Base-by-base conservation (phyloP, 2,113 vertebrate species). In the Hippocampus zosterae region DNA sequence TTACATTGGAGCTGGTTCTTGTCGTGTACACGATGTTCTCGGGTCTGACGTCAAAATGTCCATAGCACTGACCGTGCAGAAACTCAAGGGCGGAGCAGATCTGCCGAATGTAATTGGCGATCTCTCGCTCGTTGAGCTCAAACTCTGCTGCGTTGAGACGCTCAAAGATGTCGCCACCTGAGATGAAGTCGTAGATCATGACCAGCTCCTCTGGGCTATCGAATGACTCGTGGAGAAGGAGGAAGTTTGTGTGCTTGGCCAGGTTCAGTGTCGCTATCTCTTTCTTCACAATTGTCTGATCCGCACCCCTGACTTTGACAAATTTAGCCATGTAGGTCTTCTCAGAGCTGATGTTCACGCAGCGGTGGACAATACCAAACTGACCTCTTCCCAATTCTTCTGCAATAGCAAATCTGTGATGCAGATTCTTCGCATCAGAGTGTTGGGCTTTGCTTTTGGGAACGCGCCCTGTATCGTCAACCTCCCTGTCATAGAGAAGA, bases 311-410 rank as follows among this genome's bases (percentile, higher is more conserved):
- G 74, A 99, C 96, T 93, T 99, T 99, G 67, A 96, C 91, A 85
- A 98, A 98, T 84, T 99, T 99, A 73, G 95, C 96, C 90, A 99
- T 92, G 81, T 93, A 98, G 4, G 97, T 99, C 90, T 95, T 98
- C 84, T 99, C 94, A 8, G 96, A 95, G 86, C 86, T 92, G 59
- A 90, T 92, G 83, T 95, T 91, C 76, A 99, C 80, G 80, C 96
- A 98, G 61, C 97, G 95, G 80, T 99, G 97, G 70, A 94, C 93
- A 82, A 99, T 96, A 80, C 95, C 93, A 88, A 98, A 99, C 72
- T 98, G 95, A 19, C 97, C 97, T 77, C 94, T 94, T 23, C 95
- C 94, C 80, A 99, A 91, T 77, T 99, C 96, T 91, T 99, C 97
- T 82, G 97, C 97, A 85, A 99, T 98, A 89, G 94, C 92, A 0